Conservation (phyloP, 2,888 invertebrate species). For the Plebejus melissa region DNA sequence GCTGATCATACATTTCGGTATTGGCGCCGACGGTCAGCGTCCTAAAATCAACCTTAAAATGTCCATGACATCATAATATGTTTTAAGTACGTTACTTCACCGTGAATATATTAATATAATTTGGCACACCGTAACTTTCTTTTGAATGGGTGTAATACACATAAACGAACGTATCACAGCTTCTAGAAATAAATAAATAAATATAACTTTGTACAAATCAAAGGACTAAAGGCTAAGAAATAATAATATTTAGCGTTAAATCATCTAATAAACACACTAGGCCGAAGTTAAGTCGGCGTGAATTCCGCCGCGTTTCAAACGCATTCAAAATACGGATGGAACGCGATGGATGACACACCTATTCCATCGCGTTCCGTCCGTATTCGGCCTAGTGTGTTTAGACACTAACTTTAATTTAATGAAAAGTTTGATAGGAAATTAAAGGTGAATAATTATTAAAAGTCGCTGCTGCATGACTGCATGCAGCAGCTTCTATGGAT, state of each 20-base stretch:
- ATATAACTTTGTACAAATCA: constrained; percentile 60
- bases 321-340: too few relatives aligned
- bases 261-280: not conserved
- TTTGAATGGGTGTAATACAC: constrained; percentile 14
- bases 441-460: too few relatives aligned
- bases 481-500: not conserved
- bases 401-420: too few relatives aligned
- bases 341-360: too few relatives aligned
- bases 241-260: not conserved
- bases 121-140: constrained; percentile 21
- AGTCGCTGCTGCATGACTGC: too few relatives aligned
- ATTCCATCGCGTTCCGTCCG: too few relatives aligned
- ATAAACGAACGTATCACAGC: constrained; percentile 61
- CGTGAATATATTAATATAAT: constrained; percentile 18
- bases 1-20: too few relatives aligned
- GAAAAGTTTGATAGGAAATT: not conserved
- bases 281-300: too few relatives aligned
- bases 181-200: constrained; percentile 66
- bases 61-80: constrained; percentile 27
- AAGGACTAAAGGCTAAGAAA: not conserved
- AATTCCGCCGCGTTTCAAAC: too few relatives aligned
- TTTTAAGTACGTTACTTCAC: constrained; percentile 20
- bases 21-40: too few relatives aligned
- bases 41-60: not conserved
- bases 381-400: too few relatives aligned